Conservation (phyloP, 2,888 invertebrate genomes). For the Chalcis sispes region DNA sequence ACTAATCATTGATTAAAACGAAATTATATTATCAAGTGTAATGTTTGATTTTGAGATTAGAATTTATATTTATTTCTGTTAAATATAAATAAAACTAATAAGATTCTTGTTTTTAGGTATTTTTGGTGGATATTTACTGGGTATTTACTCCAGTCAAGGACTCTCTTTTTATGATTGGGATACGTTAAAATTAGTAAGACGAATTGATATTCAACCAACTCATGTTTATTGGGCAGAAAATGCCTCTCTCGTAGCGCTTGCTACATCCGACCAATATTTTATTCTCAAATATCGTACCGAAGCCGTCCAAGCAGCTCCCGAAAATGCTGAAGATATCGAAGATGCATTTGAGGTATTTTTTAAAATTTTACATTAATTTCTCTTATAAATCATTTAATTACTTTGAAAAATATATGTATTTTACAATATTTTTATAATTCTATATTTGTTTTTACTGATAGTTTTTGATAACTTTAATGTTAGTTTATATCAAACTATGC, state of each 20-base stretch:
- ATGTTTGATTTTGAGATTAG: no score
- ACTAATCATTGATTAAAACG: not conserved
- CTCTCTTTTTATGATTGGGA: conserved; percentile 98
- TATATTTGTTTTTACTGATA: no score
- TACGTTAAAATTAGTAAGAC: conserved; percentile 89
- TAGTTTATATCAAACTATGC: not conserved
- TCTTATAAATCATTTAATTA: not conserved
- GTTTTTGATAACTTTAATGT: no score
- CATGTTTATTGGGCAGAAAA: conserved; percentile 98
- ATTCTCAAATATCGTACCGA: conserved; percentile 92
- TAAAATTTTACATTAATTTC: not conserved
- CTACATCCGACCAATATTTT: conserved; percentile 96
- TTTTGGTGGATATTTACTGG: conserved; percentile 92
- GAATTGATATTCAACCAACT: conserved; percentile 97
- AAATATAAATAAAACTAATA: no score
- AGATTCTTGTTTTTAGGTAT: conserved; percentile 81
- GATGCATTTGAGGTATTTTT: conserved; percentile 92
- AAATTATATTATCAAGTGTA: no score
- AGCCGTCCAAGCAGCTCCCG: conserved; percentile 86
- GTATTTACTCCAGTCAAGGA: conserved; percentile 94
- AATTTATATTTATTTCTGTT: no score
- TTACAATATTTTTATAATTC: not conserved
- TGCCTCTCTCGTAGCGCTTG: conserved; percentile 94
- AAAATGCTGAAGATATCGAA: conserved; percentile 90
- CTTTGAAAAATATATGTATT: not conserved